Evolutionary conservation across 2,797 vertebrate genomes (phyloP).

Genomic region (Silurus aristotelis): DNA sequence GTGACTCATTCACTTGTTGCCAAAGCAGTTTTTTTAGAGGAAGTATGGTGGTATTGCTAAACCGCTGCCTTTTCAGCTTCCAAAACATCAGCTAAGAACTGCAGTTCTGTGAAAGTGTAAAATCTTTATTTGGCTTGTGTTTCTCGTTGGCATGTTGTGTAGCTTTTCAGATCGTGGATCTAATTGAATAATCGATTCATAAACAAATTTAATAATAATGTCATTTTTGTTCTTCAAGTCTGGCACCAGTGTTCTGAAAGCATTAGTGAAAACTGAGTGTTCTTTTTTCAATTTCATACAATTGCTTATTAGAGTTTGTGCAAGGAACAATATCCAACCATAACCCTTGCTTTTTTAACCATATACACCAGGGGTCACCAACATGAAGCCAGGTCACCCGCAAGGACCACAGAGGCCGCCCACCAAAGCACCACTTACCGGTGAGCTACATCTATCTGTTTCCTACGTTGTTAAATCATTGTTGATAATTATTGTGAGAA

Average conservation of each 20-base stretch:
- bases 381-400: too few species aligned
- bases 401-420: too few species aligned
- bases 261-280: not conserved
- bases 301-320: not conserved
- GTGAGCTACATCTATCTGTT: too few species aligned
- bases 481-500: too few species aligned
- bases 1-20: conserved; percentile 43
- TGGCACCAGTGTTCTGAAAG: not conserved
- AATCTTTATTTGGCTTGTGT: conserved; percentile 9
- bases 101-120: conserved; percentile 32
- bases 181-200: not conserved
- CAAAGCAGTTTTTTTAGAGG: conserved; percentile 29
- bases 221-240: not conserved
- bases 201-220: not conserved
- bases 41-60: conserved; percentile 42
- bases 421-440: too few species aligned
- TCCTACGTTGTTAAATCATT: too few species aligned
- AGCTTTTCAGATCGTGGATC: not conserved
- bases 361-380: too few species aligned
- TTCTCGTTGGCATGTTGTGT: not conserved
- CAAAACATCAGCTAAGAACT: conserved; percentile 37
- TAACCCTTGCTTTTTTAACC: too few species aligned
- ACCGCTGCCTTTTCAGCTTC: conserved; percentile 15
- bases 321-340: not conserved
- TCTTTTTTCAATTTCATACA: not conserved